A percentile compares a stretch with the other conserved stretches of the same genome.
These are phyloP conservation scores for Adelognathus sp. DNA, from an alignment of 2,888 invertebrate species.

Conservation along the genomic window DNA sequence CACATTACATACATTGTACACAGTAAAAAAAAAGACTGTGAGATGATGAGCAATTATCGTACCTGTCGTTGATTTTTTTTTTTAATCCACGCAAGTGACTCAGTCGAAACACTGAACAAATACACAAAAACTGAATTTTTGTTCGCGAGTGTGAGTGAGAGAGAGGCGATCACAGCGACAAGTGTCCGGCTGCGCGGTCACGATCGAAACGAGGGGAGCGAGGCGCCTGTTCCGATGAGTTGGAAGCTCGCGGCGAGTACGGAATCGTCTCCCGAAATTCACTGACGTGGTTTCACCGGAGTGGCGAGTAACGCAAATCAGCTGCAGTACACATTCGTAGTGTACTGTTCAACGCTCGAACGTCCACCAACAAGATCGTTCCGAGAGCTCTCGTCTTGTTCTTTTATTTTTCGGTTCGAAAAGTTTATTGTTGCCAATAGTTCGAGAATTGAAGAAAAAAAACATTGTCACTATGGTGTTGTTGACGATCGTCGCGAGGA, in stretches of 20 bases:
- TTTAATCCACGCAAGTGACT: too few species aligned
- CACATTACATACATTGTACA: too few species aligned
- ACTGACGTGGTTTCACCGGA: slow-evolving; percentile 75
- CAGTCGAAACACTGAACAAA: too few species aligned
- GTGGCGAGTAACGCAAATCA: slow-evolving; percentile 68
- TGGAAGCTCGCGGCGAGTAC: slow-evolving; percentile 35
- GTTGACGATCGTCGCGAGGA: slow-evolving; percentile 98
- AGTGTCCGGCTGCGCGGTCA: slow-evolving; percentile 15
- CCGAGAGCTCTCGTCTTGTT: slow-evolving; percentile 10
- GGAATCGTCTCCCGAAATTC: slow-evolving; percentile 54
- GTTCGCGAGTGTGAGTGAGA: too few species aligned
- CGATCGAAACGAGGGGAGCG: not conserved
- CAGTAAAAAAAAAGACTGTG: too few species aligned
- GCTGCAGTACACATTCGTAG: slow-evolving; percentile 66
- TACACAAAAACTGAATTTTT: too few species aligned
- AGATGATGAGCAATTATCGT: too few species aligned
- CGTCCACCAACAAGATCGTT: slow-evolving; percentile 15
- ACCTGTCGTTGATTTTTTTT: too few species aligned
- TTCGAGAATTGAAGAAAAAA: not conserved
- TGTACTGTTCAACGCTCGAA: slow-evolving; percentile 61
- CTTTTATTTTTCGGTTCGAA: slow-evolving; percentile 16
- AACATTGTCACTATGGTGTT: slow-evolving; percentile 90
- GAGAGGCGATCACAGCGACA: slow-evolving; percentile 31
- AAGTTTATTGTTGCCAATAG: slow-evolving; percentile 6
- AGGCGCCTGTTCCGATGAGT: slow-evolving; percentile 44